Conservation (phyloP, 2,113 vertebrate genomes). For the Paradoxurus hermaphroditus region DNA sequence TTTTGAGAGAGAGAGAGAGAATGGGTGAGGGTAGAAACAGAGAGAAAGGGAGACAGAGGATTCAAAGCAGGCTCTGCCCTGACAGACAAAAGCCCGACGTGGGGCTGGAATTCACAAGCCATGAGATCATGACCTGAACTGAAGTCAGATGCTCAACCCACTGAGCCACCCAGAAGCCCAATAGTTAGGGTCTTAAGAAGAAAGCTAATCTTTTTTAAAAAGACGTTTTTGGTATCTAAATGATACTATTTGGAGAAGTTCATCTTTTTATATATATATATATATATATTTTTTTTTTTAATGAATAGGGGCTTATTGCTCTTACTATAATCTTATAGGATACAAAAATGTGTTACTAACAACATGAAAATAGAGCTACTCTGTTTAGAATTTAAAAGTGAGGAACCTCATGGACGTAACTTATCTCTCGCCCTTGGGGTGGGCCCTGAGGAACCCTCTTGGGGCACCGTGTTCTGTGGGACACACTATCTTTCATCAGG, state of each 20-base stretch:
- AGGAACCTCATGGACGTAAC: not conserved
- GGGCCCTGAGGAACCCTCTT: accelerated
- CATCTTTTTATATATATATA: too few relatives aligned
- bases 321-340: not conserved
- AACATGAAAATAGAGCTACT: not conserved
- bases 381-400: not conserved
- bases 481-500: not conserved
- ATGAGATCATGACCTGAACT: too few relatives aligned
- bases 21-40: too few relatives aligned
- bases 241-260: not conserved
- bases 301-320: not conserved
- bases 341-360: not conserved
- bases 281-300: too few relatives aligned
- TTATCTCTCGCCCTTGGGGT: not conserved
- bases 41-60: too few relatives aligned
- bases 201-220: not conserved
- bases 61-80: too few relatives aligned
- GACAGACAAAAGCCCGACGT: too few relatives aligned
- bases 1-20: too few relatives aligned
- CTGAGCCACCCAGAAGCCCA: too few relatives aligned
- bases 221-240: not conserved
- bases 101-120: too few relatives aligned
- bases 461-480: not conserved
- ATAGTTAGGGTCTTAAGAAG: not conserved
- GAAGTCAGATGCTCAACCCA: too few relatives aligned